phyloP scores from a whole-genome alignment of 2,113 vertebrate genomes.

The Phylloscopus trochilus region DNA sequence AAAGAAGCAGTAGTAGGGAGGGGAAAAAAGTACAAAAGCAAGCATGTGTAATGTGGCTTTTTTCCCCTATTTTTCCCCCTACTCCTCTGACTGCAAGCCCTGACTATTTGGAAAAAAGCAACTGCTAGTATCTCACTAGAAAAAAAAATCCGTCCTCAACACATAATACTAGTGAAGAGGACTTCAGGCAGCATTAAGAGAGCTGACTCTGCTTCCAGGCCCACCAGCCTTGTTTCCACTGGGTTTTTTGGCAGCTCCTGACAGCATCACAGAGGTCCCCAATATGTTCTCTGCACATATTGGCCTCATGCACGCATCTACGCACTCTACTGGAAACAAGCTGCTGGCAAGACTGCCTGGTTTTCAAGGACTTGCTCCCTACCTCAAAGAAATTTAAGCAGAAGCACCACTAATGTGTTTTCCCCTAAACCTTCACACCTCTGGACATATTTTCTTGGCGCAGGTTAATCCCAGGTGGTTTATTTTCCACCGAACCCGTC shows the following conservation, averaged over 20 bases:
- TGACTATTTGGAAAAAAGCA: not conserved
- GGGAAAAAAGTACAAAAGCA: fast-evolving
- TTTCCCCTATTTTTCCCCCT: not conserved
- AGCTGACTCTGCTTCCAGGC: not conserved
- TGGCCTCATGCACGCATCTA: not conserved
- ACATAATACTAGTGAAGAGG: not conserved
- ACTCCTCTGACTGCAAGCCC: not conserved
- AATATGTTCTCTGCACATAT: not conserved
- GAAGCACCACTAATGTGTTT: not conserved
- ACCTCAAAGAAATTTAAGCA: not conserved
- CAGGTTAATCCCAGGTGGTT: not conserved
- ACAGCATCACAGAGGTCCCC: not conserved
- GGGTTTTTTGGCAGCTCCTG: not conserved
- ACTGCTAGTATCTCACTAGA: not conserved
- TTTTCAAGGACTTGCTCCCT: not conserved
- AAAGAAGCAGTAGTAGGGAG: not conserved
- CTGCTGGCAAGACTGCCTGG: not conserved
- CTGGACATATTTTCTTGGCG: not conserved
- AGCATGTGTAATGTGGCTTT: not conserved
- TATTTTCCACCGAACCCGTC: not conserved
- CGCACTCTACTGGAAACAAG: not conserved
- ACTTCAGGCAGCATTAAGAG: not conserved
- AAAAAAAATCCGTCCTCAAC: not conserved
- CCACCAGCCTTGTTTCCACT: not conserved
- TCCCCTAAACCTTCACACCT: not conserved